Evolutionary conservation across 2,888 invertebrate species (phyloP), one percentile per base, ranked within the genome.

Genomic region (Heliothis peltigera): DNA sequence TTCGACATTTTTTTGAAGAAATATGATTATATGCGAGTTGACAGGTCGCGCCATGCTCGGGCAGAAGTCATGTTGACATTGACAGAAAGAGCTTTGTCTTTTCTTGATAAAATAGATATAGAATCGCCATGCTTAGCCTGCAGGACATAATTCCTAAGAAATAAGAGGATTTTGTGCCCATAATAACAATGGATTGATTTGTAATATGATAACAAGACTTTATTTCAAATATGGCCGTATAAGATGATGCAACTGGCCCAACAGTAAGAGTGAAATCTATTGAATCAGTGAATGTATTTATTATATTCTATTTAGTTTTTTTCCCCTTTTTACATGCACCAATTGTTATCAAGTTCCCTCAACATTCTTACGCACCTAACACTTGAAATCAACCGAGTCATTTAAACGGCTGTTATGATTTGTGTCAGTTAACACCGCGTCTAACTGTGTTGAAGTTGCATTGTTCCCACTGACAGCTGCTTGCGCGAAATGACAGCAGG

Each of bases 381-480:
- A 74, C 63, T 68, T 52, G 12, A 70, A 78, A 66, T 60, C 48
- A 48, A 32, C 51, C 22, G 39, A 55, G 48, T 74, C 65, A 80
- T 69, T 62, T 68, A 64, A 68, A 71, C 68, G 71, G 62, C 54
- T 79, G 71, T 69, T 74, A 63, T 78, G 81, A 80, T 69, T 78
- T 75, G 66, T 79, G 79, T 69, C 66, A 66, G 79, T 75, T 63
- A 74, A 63, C 68, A 77, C 64, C 25, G 68, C 59, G 62, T 58
- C 56, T 65, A 64, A 32, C 62, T 71, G 70, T 76, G 65, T 72
- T 51, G 55, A 53, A 75, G 56, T 55, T 54, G 55, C 65, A 68
- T 79, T 79, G 79, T 79, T 56, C 39, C 21, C 18, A 62, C 1
- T 78, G 81, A 79, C 79, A 81, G 79, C 76, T 75, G 72, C 68